Evolutionary conservation across 1,140 invertebrate genomes (phyloP), one percentile per base, ranked within the genome.

Genomic region (Zaprionus africanus): DNA sequence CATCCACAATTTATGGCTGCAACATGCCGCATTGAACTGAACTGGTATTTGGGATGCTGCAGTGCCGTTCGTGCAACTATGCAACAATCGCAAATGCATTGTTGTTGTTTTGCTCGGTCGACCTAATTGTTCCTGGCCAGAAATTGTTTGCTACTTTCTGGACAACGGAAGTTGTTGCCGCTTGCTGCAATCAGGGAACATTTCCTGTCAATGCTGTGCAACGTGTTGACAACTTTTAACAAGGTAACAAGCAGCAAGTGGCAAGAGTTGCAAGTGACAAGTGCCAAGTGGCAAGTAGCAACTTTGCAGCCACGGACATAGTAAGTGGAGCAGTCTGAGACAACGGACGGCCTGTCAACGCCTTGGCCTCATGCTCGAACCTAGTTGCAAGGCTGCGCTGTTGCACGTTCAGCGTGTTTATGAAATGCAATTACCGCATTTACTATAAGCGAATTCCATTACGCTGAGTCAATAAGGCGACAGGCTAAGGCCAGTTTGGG

Each of bases 371-470:
- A 38, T 51, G 46, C 5, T 51, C 46, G 24, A 51, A 13, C 46
- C 46, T 31, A 7, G 34, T 53, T 49, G 43, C 28, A 62, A 31
- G 36, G 15, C 28, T 24, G 19, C 31, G n/a, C 36, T 34, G 28
- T 49, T 53, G 43, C 22, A 13, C 17, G 43, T 36, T 36, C 17
- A 51, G 63, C 46, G 36, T 60, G 58, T 59, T 66, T 63, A 41
- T 67, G 69, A 82, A 88, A 87, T 88, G 49, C 71, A 90, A 87
- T 87, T 88, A 81, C 34, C 34, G 41, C 75, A 58, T 84, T 84
- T 69, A 34, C 9, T 11, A 3, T 34, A 79, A 65, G 67, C 43
- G 76, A 87, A 87, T 78, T 78, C 70, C 74, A 83, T 88, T 84
- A 64, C 43, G 54, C 31, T 67, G 68, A 51, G 17, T 6, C 22